These are phyloP conservation scores for Amiota minor DNA, from an alignment of 2,888 invertebrate species.

Conservation along the genomic window DNA sequence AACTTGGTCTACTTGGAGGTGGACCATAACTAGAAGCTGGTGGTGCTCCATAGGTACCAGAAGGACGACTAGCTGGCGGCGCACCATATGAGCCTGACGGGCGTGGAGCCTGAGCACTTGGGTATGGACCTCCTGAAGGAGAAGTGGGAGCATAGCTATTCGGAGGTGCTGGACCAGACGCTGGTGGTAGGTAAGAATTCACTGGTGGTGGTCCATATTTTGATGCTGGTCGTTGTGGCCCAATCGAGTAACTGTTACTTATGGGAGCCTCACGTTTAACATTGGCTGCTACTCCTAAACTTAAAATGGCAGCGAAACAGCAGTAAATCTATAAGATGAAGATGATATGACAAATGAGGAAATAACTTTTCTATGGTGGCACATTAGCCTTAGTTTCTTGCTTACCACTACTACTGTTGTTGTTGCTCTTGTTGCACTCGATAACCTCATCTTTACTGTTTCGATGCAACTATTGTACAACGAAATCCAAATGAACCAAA, in stretches of 20 bases:
- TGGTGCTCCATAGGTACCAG: constrained; percentile 61
- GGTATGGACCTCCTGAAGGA: constrained; percentile 57
- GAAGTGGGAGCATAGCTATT: constrained; percentile 72
- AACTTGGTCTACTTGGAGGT: constrained; percentile 59
- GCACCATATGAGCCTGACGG: constrained; percentile 70
- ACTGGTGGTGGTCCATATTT: constrained; percentile 75
- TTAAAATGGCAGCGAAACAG: constrained; percentile 49
- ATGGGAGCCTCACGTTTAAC: constrained; percentile 72
- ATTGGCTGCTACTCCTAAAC: constrained; percentile 53
- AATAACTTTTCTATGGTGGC: constrained; percentile 53
- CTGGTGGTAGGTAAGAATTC: constrained; percentile 76
- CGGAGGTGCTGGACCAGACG: constrained; percentile 69
- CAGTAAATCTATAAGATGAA: constrained; percentile 53
- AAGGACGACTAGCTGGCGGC: constrained; percentile 63
- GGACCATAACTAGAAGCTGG: constrained; percentile 76
- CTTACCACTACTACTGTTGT: constrained; percentile 61
- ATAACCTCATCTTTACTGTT: constrained; percentile 55
- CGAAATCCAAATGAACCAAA: constrained; percentile 46
- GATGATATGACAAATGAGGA: constrained; percentile 50
- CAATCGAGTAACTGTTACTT: constrained; percentile 68
- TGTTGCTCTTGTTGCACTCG: constrained; percentile 44
- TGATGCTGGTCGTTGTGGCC: constrained; percentile 72
- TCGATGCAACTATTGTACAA: constrained; percentile 35
- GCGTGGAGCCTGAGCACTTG: constrained; percentile 55
- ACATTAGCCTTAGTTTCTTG: constrained; percentile 32